These are phyloP conservation scores for Zoanthus sociatus DNA, from an alignment of 92 coral and sea anemone species.

Conservation along the genomic window DNA sequence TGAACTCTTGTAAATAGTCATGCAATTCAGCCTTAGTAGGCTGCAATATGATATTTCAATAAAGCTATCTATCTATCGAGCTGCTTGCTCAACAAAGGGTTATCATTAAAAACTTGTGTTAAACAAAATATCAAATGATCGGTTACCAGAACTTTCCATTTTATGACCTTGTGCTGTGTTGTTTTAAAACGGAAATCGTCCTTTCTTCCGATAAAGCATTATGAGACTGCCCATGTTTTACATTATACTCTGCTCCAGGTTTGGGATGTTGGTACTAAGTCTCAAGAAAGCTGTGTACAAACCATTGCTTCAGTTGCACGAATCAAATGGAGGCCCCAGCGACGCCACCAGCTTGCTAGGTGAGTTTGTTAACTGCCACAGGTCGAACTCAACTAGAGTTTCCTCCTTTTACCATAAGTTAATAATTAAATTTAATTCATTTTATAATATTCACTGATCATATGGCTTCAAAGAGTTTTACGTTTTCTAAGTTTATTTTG, in stretches of 20 bases:
- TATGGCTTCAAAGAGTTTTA: too few species aligned
- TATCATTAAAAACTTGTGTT: too few species aligned
- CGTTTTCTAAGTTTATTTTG: too few species aligned
- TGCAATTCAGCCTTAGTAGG: too few species aligned
- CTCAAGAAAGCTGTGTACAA: conserved; percentile 75
- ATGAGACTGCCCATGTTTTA: background rate
- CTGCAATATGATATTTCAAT: too few species aligned
- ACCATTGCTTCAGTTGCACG: conserved; percentile 93
- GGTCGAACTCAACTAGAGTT: background rate
- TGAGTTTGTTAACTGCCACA: background rate
- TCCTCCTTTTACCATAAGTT: background rate
- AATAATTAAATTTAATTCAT: too few species aligned
- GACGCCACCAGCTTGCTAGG: conserved; percentile 96
- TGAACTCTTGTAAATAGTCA: too few species aligned
- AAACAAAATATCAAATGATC: too few species aligned
- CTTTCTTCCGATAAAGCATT: background rate
- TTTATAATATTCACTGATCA: too few species aligned
- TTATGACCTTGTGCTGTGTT: background rate
- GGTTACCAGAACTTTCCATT: background rate
- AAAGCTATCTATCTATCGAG: too few species aligned
- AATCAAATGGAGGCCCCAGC: conserved; percentile 96
- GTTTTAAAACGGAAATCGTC: background rate
- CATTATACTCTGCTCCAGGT: conserved; percentile 60
- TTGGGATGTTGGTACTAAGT: conserved; percentile 86
- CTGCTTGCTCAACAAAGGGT: too few species aligned